Evolutionary conservation across 2,888 invertebrate species (phyloP), one percentile per base, ranked within the genome.

Genomic region (Branchipolynoe longqiensis): DNA sequence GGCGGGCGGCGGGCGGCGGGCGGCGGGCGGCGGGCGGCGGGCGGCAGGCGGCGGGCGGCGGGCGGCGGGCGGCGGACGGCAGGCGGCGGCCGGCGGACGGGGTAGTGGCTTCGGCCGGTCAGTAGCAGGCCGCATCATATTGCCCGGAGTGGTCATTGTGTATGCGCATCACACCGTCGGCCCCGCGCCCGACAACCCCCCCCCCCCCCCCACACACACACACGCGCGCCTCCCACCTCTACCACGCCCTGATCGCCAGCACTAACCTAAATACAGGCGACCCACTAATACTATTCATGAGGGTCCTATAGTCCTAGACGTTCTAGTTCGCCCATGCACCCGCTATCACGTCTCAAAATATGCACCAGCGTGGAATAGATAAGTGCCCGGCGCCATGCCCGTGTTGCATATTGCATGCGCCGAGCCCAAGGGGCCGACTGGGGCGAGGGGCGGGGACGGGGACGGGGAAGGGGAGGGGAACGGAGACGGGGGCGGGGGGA

Each of bases 281-380:
- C 54, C 84, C 38, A 69, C 69, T 84, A 84, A 84, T 84, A 69
- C 28, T 69, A 84, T 84, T 84, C 84, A 84, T 84, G 84, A 73
- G 54, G 33, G 69, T 18, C 59, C 33, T 31, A n/a, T 69, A 69
- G 36, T 36, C 36, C 36, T 69, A 69, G 69, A 36, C 18, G 36
- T n/a, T 69, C 38, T 69, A 69, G 33, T 69, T 69, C 38, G 22
- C 48, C 8, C 48, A 18, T n/a, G 14, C 69, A 36, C 38, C 6
- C 38, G 3, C 36, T 36, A 69, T 36, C 36, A 33, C 36, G 69
- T 36, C 69, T 69, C 33, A 36, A 69, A 69, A 69, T 69, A 33
- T 69, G 33, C 69, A 33, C 33, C 8, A 14, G 1, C 28, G 22
- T 69, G 33, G 69, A 69, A 38, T 33, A 73, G 78, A 41, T 78